Evolutionary conservation across 2,888 invertebrate genomes (phyloP).

Genomic region (Steinernema scapterisci): DNA sequence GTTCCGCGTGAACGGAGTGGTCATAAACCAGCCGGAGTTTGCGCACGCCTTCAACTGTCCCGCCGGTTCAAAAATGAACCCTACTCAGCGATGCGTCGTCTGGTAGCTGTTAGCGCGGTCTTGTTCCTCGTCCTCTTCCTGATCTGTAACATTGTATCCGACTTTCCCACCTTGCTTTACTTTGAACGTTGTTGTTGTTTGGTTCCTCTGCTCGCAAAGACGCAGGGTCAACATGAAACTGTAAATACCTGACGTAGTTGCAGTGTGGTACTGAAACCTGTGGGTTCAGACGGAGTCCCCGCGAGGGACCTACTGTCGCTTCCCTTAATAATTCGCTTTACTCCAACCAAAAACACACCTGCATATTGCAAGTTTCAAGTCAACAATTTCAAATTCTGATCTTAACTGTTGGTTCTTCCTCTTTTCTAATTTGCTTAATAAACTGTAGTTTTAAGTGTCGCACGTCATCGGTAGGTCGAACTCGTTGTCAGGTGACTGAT

Average conservation of each 20-base stretch:
- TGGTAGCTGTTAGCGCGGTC: conserved; percentile 51
- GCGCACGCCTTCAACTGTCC: conserved; percentile 85
- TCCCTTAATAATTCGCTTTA: background rate
- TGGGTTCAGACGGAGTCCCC: background rate
- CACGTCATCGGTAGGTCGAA: no score
- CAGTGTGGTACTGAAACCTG: background rate
- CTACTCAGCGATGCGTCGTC: conserved; percentile 69
- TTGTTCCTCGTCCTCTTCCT: no score
- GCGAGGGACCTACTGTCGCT: background rate
- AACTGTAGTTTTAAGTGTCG: no score
- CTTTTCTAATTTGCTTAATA: no score
- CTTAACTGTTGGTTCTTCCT: background rate
- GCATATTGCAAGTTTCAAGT: background rate
- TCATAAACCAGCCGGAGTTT: conserved; percentile 81
- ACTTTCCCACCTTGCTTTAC: background rate
- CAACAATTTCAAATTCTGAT: background rate
- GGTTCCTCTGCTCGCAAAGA: background rate
- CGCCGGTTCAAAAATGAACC: conserved; percentile 85
- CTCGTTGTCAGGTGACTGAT: no score
- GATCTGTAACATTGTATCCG: background rate
- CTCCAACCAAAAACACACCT: background rate
- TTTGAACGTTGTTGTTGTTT: conserved; percentile 22
- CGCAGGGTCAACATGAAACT: background rate
- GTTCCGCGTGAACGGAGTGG: conserved; percentile 55
- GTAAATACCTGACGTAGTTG: background rate